phyloP scores from a whole-genome alignment of 2,888 invertebrate genomes.

The Sarcophaga subvicina region DNA sequence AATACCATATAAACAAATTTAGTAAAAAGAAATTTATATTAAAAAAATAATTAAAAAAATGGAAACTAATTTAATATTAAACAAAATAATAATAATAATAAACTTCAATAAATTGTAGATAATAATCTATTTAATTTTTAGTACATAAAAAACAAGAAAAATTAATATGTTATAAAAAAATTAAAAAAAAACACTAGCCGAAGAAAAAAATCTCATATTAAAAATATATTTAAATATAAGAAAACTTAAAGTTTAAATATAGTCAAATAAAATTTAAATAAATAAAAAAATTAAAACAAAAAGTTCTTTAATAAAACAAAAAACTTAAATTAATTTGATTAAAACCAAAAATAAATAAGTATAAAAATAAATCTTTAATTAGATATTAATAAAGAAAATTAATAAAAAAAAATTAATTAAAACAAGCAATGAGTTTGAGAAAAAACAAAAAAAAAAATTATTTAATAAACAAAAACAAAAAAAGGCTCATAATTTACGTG shows the following conservation, averaged over 20 bases:
- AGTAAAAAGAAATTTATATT: slow-evolving; percentile 43
- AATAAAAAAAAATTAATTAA: slow-evolving; percentile 41
- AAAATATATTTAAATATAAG: slow-evolving; percentile 60
- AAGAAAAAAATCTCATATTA: slow-evolving; percentile 62
- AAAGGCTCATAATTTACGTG: slow-evolving; percentile 61
- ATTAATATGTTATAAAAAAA: slow-evolving; percentile 61
- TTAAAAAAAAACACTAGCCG: slow-evolving; percentile 65
- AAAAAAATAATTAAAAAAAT: slow-evolving; percentile 43
- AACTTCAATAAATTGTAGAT: slow-evolving; percentile 68
- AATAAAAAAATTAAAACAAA: slow-evolving; percentile 14
- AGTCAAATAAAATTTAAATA: slow-evolving; percentile 48
- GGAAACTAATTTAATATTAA: slow-evolving; percentile 44
- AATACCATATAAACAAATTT: slow-evolving; percentile 45
- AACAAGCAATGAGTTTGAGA: slow-evolving; percentile 60
- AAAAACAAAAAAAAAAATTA: slow-evolving; percentile 51
- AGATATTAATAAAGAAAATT: slow-evolving; percentile 54
- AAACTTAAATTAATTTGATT: slow-evolving; percentile 49
- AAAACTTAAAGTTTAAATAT: slow-evolving; percentile 58
- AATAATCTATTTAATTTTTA: slow-evolving; percentile 66
- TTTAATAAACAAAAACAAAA: slow-evolving; percentile 10
- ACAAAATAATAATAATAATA: slow-evolving; percentile 35
- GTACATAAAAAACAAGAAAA: slow-evolving; percentile 54
- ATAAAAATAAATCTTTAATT: slow-evolving; percentile 55
- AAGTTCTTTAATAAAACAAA: slow-evolving; percentile 57
- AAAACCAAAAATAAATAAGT: slow-evolving; percentile 39